Base-by-base conservation (phyloP, 2,797 vertebrate genomes). In the Octomys mimax region DNA sequence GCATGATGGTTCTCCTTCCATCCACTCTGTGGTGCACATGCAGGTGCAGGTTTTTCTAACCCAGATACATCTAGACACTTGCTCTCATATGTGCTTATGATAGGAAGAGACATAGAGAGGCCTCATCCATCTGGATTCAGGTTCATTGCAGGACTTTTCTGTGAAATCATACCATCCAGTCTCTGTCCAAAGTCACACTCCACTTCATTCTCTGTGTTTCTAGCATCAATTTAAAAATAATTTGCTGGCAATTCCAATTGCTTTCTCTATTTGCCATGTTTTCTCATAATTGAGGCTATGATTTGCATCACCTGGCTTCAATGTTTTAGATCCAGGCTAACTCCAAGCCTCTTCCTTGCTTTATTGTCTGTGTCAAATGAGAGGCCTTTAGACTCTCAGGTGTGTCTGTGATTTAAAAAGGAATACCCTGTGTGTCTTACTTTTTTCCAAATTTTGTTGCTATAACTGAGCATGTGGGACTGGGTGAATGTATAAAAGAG, bases 1-100 rank as follows among this genome's bases (percentile, higher is more conserved):
- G 12, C 3, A 22, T 14, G 3, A 4, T 24, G 42, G 52, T 66
- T 54, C 64, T 77, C 24, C 8, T 64, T 21, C 68, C 79, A 33
- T 8, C 1, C 9, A 0, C 12, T 75, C 14, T 14, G 7, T 62
- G 5, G 4, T 10, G 61, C 85, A 71, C 2, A 24, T 1, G 1
- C 3, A 70, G 11, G 6, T 33, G 3, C 6, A 49, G 7, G 28
- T 18, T 64, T 80, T 80, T 79, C 59, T 54, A 24, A 18, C 26
- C 13, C 19, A 6, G 8, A 0, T 0, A 12, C 18, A 11, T 73
- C 21, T 42, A 49, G 71, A 22, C 5, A 28, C 22, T 19, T 90
- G 33, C 24, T 92, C 2, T 78, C 59, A 57, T 28, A 19, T 7
- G 2, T 64, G 28, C 68, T 70, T 68, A 57, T 75, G 26, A 24